Base-by-base conservation (phyloP, 1,140 invertebrate species). In the Chionoecetes opilio region DNA sequence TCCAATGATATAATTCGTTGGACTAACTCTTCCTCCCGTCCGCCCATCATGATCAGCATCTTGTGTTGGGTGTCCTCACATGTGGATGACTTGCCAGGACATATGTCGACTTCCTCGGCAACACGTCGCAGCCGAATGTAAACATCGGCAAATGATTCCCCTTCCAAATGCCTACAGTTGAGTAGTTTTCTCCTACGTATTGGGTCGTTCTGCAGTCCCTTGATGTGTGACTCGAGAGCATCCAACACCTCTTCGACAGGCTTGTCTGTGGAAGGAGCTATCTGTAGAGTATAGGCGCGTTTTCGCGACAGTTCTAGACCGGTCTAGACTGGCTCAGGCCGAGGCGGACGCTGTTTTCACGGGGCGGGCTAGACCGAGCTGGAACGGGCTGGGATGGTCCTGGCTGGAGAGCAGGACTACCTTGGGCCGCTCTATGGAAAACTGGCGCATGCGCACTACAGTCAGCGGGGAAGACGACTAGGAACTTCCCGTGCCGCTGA, bases 181-280 rank as follows among this genome's bases (percentile, higher is more conserved):
- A 63, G 90, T 82, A n/a, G n/a, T n/a, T 92, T 29, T 26, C 63
- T 29, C 11, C 90, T 8, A 0, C 32, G 90, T 29, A 92, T 11
- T 82, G n/a, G 41, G 32, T 92, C 3, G 32, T n/a, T 92, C 2
- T n/a, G 91, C 3, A 82, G 32, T 3, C 75, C 91, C 31, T 82
- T 92, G 32, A 92, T 82, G 26, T 92, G 75, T 8, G 35, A 34
- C 53, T 92, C 31, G 11, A 92, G 75, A 82, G 91, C 91, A 82
- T 92, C 32, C 32, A 92, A 6, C 14, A 92, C 63, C 82, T 92
- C 75, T 35, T 82, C 75, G 8, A 82, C 34, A 84, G 63, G 8
- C 35, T 6, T 92, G 3, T 82, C 63, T 92, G 91, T 82, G 91
- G 63, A 84, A 5, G 91, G 63, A n/a, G 63, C 3, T 0, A 84